Evolutionary conservation across 2,888 invertebrate genomes (phyloP).

Genomic region (Physocephala rufipes): DNA sequence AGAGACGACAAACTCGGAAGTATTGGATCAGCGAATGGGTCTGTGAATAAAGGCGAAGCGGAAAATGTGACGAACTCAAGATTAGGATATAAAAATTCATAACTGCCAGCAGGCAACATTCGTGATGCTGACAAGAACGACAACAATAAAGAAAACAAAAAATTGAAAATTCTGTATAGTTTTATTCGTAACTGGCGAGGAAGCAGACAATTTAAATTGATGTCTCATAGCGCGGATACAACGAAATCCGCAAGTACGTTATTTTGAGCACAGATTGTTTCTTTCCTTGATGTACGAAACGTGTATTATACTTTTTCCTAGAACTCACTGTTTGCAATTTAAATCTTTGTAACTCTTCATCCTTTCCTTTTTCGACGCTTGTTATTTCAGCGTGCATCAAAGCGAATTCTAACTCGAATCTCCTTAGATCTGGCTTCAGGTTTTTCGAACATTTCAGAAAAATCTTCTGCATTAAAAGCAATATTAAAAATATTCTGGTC

Average conservation of each 20-base stretch:
- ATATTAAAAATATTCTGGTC: no score
- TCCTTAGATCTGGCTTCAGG: no score
- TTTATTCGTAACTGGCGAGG: not conserved
- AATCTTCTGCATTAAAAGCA: no score
- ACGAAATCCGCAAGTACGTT: not conserved
- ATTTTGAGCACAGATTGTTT: not conserved
- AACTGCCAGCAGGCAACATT: slow-evolving; percentile 49
- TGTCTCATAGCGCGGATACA: not conserved
- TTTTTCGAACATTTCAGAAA: no score
- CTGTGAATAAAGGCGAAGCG: slow-evolving; percentile 14
- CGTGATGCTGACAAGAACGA: slow-evolving; percentile 47
- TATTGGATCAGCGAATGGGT: not conserved
- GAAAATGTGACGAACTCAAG: slow-evolving; percentile 39
- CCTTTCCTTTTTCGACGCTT: no score
- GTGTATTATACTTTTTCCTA: no score
- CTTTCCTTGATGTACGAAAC: not conserved
- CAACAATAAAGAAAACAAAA: not conserved
- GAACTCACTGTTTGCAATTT: no score
- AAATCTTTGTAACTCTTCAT: no score
- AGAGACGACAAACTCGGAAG: slow-evolving; percentile 5
- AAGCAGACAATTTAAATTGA: not conserved
- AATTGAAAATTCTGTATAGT: not conserved
- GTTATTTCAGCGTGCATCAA: no score
- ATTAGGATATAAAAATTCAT: slow-evolving; percentile 53
- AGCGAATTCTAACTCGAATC: no score